Conservation (phyloP, 2,797 vertebrate species). For the Pangasius djambal region DNA sequence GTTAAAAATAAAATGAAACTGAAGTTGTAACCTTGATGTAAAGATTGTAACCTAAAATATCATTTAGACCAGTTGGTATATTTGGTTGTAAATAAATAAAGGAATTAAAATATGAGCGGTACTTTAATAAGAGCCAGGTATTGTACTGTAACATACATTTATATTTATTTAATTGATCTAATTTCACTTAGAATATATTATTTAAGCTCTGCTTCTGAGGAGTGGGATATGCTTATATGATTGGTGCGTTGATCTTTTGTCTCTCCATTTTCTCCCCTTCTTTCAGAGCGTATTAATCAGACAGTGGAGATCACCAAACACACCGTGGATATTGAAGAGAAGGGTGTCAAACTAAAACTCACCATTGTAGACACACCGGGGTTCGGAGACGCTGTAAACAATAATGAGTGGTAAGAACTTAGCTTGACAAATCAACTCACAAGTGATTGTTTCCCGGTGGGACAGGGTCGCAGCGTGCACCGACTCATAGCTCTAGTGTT, state of each 20-base stretch:
- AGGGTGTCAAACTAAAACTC: conserved; percentile 96
- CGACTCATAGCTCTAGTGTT: neutral
- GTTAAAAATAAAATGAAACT: neutral
- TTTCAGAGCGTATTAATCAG: conserved; percentile 92
- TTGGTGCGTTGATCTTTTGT: neutral
- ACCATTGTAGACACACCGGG: conserved; percentile 98
- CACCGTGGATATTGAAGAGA: conserved; percentile 97
- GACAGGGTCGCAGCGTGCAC: neutral
- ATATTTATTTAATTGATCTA: neutral
- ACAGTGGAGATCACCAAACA: conserved; percentile 98
- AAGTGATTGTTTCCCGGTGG: neutral
- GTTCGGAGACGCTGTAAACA: conserved; percentile 98
- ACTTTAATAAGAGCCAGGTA: neutral
- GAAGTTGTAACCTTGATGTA: neutral
- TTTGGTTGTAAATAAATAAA: neutral
- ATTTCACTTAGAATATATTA: neutral
- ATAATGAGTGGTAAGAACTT: conserved; percentile 89
- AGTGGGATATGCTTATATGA: neutral
- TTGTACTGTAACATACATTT: neutral
- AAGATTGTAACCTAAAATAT: neutral
- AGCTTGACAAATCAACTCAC: neutral
- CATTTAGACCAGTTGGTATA: neutral
- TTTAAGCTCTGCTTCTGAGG: neutral
- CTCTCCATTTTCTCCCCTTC: neutral
- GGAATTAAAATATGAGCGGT: neutral